Base-by-base conservation (phyloP, 1,140 invertebrate genomes). In the Zophobas morio region DNA sequence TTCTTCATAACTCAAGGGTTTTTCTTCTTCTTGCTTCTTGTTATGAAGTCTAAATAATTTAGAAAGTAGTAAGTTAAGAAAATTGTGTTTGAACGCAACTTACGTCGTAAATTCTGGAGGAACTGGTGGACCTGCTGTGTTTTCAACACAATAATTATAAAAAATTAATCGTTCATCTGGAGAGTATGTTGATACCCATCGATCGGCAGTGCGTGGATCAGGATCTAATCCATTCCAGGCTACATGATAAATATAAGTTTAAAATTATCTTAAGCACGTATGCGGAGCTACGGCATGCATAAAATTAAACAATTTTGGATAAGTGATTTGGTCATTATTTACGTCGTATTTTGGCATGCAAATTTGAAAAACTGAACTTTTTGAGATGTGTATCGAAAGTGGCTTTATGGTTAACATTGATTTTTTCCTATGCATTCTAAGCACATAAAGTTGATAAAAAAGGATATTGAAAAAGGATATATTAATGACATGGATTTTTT, bases 151-250 rank as follows among this genome's bases (percentile, higher is more conserved):
- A 79, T 88, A 88, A 20, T 90, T 85, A 79, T 90, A 89, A 32
- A 90, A 71, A 36, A 84, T 85, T 80, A 83, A 85, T 8, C 88
- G 85, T 80, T 90, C 90, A 80, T 90, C 88, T 0, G 80, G 70
- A 3, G 88, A 89, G 75, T 88, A 90, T 79, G 89, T 88, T 81
- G 87, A 82, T 33, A 87, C 81, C 73, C 89, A 82, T 72, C 90
- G 87, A 81, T 90, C 83, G 32, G 88, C 87, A 70, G 90, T 90
- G 78, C 85, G 85, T 66, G 89, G 89, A 84, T 89, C 86, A 74
- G 87, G 85, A 73, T 89, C 87, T 80, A 84, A 84, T 71, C 84
- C 82, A 81, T 85, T 84, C 85, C 84, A 86, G 75, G 79, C 85
- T 86, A 80, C n/a, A 76, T 70, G 78, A 83, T 72, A 79, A 81